These are phyloP conservation scores for Laterallus jamaicensis DNA, from an alignment of 2,113 vertebrate genomes.

Conservation along the genomic window DNA sequence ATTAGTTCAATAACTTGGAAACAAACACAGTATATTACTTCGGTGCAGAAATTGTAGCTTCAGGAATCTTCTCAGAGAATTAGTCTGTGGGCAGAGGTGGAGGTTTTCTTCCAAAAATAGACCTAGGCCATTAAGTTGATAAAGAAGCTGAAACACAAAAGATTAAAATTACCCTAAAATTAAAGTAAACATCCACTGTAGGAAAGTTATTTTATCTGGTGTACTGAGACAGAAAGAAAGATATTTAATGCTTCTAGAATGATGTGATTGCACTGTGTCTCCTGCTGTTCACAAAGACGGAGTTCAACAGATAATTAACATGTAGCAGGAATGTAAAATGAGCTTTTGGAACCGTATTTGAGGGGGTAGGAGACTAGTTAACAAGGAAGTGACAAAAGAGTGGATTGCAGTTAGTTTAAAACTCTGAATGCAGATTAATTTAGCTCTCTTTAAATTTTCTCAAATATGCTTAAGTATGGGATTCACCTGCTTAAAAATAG, in stretches of 20 bases:
- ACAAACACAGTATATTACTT: background rate
- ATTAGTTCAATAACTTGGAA: background rate
- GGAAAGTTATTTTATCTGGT: background rate
- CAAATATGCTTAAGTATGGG: background rate
- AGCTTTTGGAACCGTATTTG: background rate
- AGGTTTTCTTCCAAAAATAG: background rate
- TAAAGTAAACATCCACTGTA: background rate
- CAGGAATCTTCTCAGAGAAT: background rate
- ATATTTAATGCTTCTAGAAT: background rate
- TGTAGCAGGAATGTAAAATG: background rate
- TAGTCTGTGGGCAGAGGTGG: background rate
- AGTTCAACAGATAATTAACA: conserved; percentile 9
- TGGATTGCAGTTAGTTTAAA: background rate
- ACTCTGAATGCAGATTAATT: background rate
- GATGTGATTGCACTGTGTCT: background rate
- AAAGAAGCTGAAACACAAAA: background rate
- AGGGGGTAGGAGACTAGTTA: background rate
- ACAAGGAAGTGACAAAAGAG: background rate
- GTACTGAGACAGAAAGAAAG: background rate
- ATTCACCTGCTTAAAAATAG: background rate
- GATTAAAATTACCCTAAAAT: background rate
- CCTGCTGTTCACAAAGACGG: background rate
- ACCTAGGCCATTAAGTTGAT: background rate
- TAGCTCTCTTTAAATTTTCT: background rate
- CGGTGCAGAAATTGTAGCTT: background rate